These are phyloP conservation scores for Fringilla coelebs DNA, from an alignment of 2,797 vertebrate species.

Conservation along the genomic window DNA sequence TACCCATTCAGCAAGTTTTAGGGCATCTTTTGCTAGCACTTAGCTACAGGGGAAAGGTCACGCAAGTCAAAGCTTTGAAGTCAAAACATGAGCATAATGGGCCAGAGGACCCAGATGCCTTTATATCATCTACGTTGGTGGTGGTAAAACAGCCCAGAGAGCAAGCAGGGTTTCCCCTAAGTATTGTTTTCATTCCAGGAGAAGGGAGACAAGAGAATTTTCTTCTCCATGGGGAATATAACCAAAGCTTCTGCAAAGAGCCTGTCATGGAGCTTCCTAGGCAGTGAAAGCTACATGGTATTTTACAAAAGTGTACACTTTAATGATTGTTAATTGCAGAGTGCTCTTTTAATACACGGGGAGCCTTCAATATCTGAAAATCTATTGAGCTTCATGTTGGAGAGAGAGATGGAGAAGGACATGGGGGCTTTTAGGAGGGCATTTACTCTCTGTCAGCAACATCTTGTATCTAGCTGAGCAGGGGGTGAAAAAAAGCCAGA, in stretches of 20 bases:
- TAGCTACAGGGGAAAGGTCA: background rate
- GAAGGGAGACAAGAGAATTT: background rate
- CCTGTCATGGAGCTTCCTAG: background rate
- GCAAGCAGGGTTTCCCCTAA: background rate
- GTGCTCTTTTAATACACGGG: conserved; percentile 24
- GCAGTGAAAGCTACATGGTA: background rate
- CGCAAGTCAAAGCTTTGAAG: background rate
- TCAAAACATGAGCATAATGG: background rate
- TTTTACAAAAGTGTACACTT: background rate
- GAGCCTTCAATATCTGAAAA: conserved; percentile 37
- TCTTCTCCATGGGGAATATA: background rate
- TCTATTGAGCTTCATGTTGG: background rate
- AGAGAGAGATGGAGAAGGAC: background rate
- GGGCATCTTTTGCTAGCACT: background rate
- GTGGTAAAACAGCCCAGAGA: background rate
- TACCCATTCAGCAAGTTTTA: background rate
- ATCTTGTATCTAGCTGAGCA: conserved; percentile 41
- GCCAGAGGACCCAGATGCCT: background rate
- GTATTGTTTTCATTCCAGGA: conserved; percentile 2
- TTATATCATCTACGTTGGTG: background rate
- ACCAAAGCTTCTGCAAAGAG: background rate
- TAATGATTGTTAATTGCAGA: conserved; percentile 60
- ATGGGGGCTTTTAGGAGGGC: conserved; percentile 34
- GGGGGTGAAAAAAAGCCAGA: background rate
- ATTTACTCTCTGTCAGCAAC: conserved; percentile 36